These are phyloP conservation scores for Acanthurus leucopareius DNA, from an alignment of 2,797 vertebrate genomes.

Conservation along the genomic window DNA sequence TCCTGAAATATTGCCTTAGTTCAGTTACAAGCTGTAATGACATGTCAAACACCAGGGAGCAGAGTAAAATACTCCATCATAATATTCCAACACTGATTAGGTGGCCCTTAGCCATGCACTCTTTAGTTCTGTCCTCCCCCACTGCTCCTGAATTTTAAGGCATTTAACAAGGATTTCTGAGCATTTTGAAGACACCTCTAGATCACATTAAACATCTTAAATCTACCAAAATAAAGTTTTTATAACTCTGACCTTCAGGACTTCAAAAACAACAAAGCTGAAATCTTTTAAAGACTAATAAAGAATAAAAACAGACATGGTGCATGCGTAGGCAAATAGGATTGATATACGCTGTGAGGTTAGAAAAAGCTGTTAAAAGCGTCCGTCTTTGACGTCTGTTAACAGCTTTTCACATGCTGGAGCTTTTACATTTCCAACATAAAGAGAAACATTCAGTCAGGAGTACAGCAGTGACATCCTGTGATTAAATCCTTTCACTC, in stretches of 20 bases:
- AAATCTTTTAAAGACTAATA: not conserved
- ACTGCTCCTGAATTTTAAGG: not conserved
- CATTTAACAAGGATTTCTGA: not conserved
- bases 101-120: slow-evolving; percentile 3
- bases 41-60: not conserved
- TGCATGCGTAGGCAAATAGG: not conserved
- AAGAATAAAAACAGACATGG: too few relatives aligned
- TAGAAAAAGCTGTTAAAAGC: slow-evolving; percentile 2
- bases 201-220: not conserved
- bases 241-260: not conserved
- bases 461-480: slow-evolving; percentile 32
- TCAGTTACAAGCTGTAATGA: slow-evolving; percentile 9
- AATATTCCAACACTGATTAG: slow-evolving; percentile 15
- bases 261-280: not conserved
- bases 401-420: not conserved
- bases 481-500: slow-evolving; percentile 58
- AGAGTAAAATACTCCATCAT: not conserved
- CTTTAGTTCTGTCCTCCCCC: not conserved
- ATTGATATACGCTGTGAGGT: not conserved
- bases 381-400: not conserved
- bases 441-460: slow-evolving; percentile 20
- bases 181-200: not conserved
- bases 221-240: not conserved
- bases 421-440: not conserved
- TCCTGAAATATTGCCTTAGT: not conserved